Percentiles rank a stretch among this genome's conserved stretches.
These are phyloP conservation scores for Daboia siamensis DNA, from an alignment of 2,113 vertebrate genomes.

Conservation along the genomic window DNA sequence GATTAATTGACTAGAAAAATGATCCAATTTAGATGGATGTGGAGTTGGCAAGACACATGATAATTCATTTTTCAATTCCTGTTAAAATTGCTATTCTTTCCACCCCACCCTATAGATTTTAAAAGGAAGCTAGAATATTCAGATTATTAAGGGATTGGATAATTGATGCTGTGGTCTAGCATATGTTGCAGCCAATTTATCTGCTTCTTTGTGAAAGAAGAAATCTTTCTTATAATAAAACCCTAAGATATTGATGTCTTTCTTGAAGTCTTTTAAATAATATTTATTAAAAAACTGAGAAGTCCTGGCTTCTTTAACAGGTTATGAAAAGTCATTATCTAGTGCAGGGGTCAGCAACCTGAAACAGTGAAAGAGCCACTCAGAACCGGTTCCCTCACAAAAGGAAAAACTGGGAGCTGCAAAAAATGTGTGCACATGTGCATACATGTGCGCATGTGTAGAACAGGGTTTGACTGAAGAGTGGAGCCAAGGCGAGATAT, in stretches of 20 bases:
- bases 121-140: not conserved
- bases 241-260: not conserved
- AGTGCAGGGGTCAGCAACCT: too few species aligned
- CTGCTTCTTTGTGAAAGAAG: not conserved
- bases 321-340: not conserved
- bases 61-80: not conserved
- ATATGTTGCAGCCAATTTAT: not conserved
- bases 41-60: not conserved
- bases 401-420: too few species aligned
- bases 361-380: too few species aligned
- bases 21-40: not conserved
- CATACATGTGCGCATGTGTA: too few species aligned
- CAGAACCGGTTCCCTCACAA: too few species aligned
- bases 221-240: not conserved
- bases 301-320: not conserved
- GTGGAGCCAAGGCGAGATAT: too few species aligned
- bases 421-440: too few species aligned
- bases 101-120: not conserved
- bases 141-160: not conserved
- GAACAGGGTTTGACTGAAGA: too few species aligned
- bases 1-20: not conserved
- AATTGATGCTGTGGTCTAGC: not conserved
- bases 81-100: not conserved
- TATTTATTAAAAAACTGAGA: not conserved
- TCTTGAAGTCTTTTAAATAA: not conserved